These are phyloP conservation scores for Nycteola revayana DNA, from an alignment of 2,888 invertebrate species.

Conservation along the genomic window DNA sequence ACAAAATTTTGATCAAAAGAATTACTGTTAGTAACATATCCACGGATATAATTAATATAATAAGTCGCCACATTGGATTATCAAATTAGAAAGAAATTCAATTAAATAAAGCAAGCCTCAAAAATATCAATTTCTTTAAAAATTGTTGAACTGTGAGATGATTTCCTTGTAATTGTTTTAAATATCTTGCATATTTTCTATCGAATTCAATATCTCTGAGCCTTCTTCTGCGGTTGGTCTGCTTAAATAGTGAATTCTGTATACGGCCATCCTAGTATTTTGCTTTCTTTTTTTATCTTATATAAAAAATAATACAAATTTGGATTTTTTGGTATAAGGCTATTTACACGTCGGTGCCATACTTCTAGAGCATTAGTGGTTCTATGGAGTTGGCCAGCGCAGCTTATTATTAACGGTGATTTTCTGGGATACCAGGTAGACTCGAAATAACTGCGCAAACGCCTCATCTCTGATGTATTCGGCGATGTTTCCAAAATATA, in stretches of 20 bases:
- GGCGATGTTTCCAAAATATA: conserved; percentile 7
- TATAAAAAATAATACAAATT: conserved; percentile 11
- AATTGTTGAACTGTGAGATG: too few species aligned
- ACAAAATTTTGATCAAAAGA: too few species aligned
- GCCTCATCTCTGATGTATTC: conserved; percentile 10
- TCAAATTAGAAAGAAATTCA: too few species aligned
- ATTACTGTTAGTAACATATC: too few species aligned
- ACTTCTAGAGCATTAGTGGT: conserved; percentile 14
- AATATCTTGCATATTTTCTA: conserved; percentile 8
- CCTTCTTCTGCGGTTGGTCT: conserved; percentile 4
- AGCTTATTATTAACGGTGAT: conserved; percentile 12
- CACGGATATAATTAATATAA: too few species aligned
- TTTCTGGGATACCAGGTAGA: conserved; percentile 13
- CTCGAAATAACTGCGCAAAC: conserved; percentile 14
- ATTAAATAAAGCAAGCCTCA: too few species aligned
- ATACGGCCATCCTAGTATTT: conserved; percentile 11
- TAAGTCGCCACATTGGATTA: too few species aligned
- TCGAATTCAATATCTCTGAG: conserved; percentile 6
- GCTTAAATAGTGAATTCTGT: conserved; percentile 9
- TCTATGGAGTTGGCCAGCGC: conserved; percentile 13
- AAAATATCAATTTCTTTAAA: too few species aligned
- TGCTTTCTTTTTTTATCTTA: conserved; percentile 14
- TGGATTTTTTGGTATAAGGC: conserved; percentile 9
- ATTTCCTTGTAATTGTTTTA: conserved; percentile 7
- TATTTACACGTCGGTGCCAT: conserved; percentile 13